Percentiles rank a stretch among this genome's conserved stretches.
These are phyloP conservation scores for Malurus leucopterus DNA, from an alignment of 2,797 vertebrate species.

Conservation along the genomic window DNA sequence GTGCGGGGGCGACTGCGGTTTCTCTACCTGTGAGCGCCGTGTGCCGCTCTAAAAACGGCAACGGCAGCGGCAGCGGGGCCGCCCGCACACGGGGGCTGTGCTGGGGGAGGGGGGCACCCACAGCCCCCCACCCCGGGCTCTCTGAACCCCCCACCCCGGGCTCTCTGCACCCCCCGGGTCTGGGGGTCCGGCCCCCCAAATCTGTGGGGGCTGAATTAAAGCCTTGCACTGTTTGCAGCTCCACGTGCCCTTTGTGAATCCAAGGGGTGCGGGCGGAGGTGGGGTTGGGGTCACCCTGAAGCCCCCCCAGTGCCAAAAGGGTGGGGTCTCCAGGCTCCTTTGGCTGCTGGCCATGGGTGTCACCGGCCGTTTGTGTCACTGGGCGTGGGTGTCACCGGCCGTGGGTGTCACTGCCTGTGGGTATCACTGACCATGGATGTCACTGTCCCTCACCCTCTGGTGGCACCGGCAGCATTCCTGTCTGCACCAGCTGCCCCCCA, in stretches of 20 bases:
- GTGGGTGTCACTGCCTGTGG: neutral
- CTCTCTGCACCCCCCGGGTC: neutral
- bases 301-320: rapidly evolving
- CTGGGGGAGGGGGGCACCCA: neutral
- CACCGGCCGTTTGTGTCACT: neutral
- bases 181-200: rapidly evolving
- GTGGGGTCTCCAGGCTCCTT: no score
- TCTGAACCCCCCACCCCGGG: no score
- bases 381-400: neutral
- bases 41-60: neutral
- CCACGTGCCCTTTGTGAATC: neutral
- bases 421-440: rapidly evolving
- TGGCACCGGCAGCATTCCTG: rapidly evolving
- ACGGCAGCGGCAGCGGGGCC: neutral
- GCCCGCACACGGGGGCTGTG: neutral
- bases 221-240: slow-evolving; percentile 24
- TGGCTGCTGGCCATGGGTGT: neutral
- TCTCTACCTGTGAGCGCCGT: neutral
- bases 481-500: neutral
- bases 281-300: rapidly evolving
- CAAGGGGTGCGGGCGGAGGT: rapidly evolving
- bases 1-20: neutral
- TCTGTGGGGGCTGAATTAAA: neutral
- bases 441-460: rapidly evolving
- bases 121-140: neutral